Percentiles rank a stretch among this genome's conserved stretches.
Conservation (phyloP, 2,888 invertebrate genomes). For the Saturnia japonica region DNA sequence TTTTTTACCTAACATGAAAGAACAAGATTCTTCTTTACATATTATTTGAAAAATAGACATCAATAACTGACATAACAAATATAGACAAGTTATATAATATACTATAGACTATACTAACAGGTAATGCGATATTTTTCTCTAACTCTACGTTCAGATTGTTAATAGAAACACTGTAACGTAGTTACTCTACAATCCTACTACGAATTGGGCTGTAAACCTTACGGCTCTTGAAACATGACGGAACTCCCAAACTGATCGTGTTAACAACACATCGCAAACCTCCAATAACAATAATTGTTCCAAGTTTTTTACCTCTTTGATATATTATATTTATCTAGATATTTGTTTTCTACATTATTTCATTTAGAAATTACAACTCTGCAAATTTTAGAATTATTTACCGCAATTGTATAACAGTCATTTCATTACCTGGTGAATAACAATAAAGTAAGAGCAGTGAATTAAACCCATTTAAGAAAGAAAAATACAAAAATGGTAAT, state of each 20-base stretch:
- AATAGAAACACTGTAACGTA: neutral
- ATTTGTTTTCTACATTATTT: neutral
- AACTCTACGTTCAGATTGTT: neutral
- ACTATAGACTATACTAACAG: neutral
- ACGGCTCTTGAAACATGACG: conserved; percentile 7
- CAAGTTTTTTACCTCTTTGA: neutral
- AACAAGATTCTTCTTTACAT: too few relatives aligned
- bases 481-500: too few relatives aligned
- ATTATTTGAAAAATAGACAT: too few relatives aligned
- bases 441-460: neutral
- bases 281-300: conserved; percentile 2
- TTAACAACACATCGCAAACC: conserved; percentile 1
- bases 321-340: neutral
- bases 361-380: neutral
- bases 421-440: neutral
- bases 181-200: neutral
- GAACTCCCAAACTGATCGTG: neutral
- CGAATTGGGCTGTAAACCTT: conserved; percentile 3
- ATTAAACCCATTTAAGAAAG: neutral
- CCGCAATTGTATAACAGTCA: neutral
- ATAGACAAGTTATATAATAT: too few relatives aligned
- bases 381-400: neutral
- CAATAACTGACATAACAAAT: too few relatives aligned
- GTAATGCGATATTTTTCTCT: too few relatives aligned
- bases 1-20: too few relatives aligned